Base-by-base conservation (phyloP, 1,140 invertebrate species). In the Bicyclus anynana region DNA sequence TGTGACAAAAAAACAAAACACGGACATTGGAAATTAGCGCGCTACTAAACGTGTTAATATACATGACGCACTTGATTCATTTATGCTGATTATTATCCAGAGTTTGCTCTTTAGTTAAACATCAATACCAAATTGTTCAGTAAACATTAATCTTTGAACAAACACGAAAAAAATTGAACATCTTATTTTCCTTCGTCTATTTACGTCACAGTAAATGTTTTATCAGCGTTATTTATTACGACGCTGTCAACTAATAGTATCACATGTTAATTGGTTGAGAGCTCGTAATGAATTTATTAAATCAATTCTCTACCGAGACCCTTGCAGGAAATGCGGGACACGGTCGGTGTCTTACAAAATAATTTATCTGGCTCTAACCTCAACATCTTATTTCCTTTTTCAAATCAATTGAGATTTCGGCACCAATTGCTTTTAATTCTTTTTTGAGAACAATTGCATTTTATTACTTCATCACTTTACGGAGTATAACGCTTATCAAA, bases 381-480 rank as follows among this genome's bases (percentile, higher is more conserved):
- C 51, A 50, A 63, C 63, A 65, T 65, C 65, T 35, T 58, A 59
- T 72, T 68, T 67, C 37, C 55, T 69, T 62, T 61, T 59, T 23
- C 7, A 23, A 35, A 5, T 35, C 29, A 12, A 12, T 35, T 35
- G 29, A 2, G 2, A 12, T 35, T 35, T 35, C 9, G 7, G 2
- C 23, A 23, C 23, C 7, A 23, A 23, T 23, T n/a, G n/a, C n/a
- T n/a, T n/a, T n/a, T n/a, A n/a, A n/a, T 27, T 27, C 10, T 1
- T 2, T 27, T 27, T 27, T 26, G 7, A 26, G 23, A 26, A 26
- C 23, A 26, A 26, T 26, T 27, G 26, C 5, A 9, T 40, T 40
- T 17, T 18, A 40, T 13, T 5, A 40, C 7, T 40, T 18, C 14
- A 40, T 17, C 37, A 18, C 37, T 3, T 14, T 2, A 44, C 40